Conservation (phyloP, 2,113 vertebrate genomes). For the Apus apus region DNA sequence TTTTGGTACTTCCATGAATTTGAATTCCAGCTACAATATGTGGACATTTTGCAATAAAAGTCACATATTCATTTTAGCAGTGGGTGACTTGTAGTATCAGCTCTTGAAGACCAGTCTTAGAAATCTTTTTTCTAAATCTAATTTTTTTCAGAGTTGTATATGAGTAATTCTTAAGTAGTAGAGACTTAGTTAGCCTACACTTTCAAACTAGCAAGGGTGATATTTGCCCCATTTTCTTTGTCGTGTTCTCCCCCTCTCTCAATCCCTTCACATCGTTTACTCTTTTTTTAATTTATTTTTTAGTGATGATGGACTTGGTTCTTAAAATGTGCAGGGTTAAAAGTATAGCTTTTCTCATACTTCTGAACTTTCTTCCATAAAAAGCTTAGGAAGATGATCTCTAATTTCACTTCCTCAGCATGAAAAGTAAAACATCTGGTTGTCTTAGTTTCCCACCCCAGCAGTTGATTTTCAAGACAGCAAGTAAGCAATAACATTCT, state of each 20-base stretch:
- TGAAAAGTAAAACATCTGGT: constrained; percentile 62
- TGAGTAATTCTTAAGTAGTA: not conserved
- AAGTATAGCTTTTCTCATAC: not conserved
- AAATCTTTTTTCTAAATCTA: not conserved
- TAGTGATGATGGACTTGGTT: not conserved
- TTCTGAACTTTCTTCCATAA: constrained; percentile 47
- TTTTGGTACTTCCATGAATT: not conserved
- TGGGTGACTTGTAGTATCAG: not conserved
- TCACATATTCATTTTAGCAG: not conserved
- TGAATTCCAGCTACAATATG: not conserved
- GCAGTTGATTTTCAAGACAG: constrained; percentile 37
- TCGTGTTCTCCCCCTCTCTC: not conserved
- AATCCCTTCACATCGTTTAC: rapidly evolving
- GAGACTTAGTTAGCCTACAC: not conserved
- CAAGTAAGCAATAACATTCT: constrained; percentile 29
- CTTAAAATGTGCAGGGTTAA: not conserved
- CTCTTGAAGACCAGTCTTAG: not conserved
- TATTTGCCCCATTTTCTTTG: not conserved
- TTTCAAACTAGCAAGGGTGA: not conserved
- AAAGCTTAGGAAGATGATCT: constrained; percentile 41
- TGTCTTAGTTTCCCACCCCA: constrained; percentile 34
- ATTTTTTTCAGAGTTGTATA: not conserved
- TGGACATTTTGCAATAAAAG: not conserved
- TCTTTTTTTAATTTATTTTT: not conserved
- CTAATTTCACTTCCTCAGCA: constrained; percentile 67